A percentile compares a stretch with the other conserved stretches of the same genome.
These are phyloP conservation scores for Drosophila busckii DNA, from an alignment of 1,140 invertebrate genomes.

Conservation along the genomic window DNA sequence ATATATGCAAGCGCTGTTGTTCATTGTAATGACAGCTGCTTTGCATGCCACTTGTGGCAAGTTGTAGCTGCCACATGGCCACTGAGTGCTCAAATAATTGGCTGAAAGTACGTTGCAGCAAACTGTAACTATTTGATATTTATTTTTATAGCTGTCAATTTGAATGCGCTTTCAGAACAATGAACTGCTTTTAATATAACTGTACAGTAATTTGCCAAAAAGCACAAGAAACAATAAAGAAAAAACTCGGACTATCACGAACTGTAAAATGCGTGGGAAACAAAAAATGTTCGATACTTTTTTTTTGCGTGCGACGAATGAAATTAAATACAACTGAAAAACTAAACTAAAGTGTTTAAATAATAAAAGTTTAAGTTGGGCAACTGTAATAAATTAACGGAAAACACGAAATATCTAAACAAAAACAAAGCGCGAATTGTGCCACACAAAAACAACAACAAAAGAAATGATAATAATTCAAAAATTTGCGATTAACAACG, in stretches of 20 bases:
- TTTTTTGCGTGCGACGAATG: conserved; percentile 53
- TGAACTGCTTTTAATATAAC: conserved; percentile 30
- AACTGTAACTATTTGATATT: not conserved
- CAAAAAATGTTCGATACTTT: too few species aligned
- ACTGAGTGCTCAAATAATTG: conserved; percentile 51
- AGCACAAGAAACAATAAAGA: conserved; percentile 35
- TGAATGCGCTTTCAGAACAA: conserved; percentile 28
- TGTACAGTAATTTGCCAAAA: not conserved
- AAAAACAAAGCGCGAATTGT: conserved; percentile 21
- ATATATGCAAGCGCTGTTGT: conserved; percentile 31
- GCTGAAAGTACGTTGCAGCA: conserved; percentile 27
- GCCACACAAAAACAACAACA: conserved; percentile 23
- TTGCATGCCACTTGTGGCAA: conserved; percentile 62
- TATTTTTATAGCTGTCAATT: conserved; percentile 1
- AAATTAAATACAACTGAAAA: conserved; percentile 54
- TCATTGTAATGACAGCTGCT: conserved; percentile 66
- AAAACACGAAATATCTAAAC: conserved; percentile 68
- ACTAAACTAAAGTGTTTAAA: conserved; percentile 40
- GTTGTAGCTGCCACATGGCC: conserved; percentile 50
- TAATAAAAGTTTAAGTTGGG: conserved; percentile 71
- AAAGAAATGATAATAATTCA: conserved; percentile 43
- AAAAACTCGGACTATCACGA: conserved; percentile 62
- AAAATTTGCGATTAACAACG: conserved; percentile 65
- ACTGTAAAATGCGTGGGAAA: conserved; percentile 73
- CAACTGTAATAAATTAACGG: conserved; percentile 77